A percentile compares a stretch with the other conserved stretches of the same genome.
phyloP scores from a whole-genome alignment of 2,113 vertebrate genomes.

The Pterophyllum scalare region DNA sequence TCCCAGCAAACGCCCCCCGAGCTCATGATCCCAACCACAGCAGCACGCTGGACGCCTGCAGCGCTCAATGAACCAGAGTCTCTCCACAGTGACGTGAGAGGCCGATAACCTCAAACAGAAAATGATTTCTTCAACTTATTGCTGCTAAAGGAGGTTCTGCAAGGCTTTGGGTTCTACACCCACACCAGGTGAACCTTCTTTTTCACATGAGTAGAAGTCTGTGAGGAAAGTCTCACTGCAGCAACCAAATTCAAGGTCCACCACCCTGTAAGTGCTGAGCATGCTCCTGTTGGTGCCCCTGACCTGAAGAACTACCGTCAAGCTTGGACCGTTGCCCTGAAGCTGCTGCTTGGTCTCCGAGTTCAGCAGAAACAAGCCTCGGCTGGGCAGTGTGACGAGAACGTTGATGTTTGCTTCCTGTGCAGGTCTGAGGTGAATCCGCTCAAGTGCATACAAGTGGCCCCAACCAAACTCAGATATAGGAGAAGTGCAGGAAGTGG shows the following conservation, averaged over 20 bases:
- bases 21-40: too few relatives aligned
- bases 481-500: not conserved
- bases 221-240: not conserved
- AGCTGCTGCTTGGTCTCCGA: not conserved
- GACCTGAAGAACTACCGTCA: not conserved
- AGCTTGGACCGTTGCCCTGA: not conserved
- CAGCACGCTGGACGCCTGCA: too few relatives aligned
- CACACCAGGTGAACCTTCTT: too few relatives aligned
- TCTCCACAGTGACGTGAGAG: too few relatives aligned
- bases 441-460: too few relatives aligned
- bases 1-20: too few relatives aligned
- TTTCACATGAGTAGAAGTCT: not conserved
- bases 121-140: too few relatives aligned
- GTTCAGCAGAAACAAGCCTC: not conserved
- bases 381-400: not conserved
- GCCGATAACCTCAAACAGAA: too few relatives aligned
- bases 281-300: not conserved
- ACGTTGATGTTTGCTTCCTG: not conserved
- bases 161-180: too few relatives aligned
- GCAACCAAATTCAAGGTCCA: not conserved
- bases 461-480: too few relatives aligned
- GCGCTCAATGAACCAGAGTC: too few relatives aligned
- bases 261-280: not conserved
- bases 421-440: not conserved
- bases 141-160: too few relatives aligned